Evolutionary conservation across 1,140 invertebrate genomes (phyloP).

Genomic region (Cecropterus lyciades): DNA sequence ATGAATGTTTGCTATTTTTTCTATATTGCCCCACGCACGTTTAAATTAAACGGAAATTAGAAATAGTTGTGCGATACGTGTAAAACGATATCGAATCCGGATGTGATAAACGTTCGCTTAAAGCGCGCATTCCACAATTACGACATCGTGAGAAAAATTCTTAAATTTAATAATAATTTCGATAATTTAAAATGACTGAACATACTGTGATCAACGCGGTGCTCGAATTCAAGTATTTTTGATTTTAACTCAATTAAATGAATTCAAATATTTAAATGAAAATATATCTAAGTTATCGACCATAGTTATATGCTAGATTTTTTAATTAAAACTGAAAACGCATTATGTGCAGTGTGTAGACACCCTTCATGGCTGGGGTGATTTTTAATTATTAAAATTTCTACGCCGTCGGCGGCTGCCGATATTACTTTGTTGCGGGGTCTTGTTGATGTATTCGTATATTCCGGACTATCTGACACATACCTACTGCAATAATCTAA

Average conservation of each 20-base stretch:
- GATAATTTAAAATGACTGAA: neutral
- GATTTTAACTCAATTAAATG: neutral
- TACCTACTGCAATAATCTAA: neutral
- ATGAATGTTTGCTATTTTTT: slow-evolving; percentile 84
- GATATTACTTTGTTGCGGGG: slow-evolving; percentile 68
- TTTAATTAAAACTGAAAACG: slow-evolving; percentile 81
- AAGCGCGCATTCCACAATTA: neutral
- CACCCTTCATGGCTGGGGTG: slow-evolving; percentile 72
- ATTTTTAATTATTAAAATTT: slow-evolving; percentile 83
- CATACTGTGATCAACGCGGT: too few species aligned
- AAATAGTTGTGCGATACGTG: slow-evolving; percentile 63
- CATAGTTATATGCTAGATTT: slow-evolving; percentile 40
- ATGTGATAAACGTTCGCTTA: neutral
- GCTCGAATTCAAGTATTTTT: too few species aligned
- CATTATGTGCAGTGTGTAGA: slow-evolving; percentile 70
- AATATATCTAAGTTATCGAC: neutral
- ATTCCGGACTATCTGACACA: neutral
- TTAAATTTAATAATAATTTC: neutral
- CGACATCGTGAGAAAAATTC: neutral
- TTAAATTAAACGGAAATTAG: slow-evolving; percentile 77
- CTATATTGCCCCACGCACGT: slow-evolving; percentile 73
- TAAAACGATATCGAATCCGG: slow-evolving; percentile 17
- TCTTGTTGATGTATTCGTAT: slow-evolving; percentile 29
- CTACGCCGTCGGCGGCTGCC: slow-evolving; percentile 66
- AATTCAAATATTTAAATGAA: neutral